A percentile compares a stretch with the other conserved stretches of the same genome.
Conservation (phyloP, 1,140 invertebrate genomes). For the Macrotrachela quadricornifera region DNA sequence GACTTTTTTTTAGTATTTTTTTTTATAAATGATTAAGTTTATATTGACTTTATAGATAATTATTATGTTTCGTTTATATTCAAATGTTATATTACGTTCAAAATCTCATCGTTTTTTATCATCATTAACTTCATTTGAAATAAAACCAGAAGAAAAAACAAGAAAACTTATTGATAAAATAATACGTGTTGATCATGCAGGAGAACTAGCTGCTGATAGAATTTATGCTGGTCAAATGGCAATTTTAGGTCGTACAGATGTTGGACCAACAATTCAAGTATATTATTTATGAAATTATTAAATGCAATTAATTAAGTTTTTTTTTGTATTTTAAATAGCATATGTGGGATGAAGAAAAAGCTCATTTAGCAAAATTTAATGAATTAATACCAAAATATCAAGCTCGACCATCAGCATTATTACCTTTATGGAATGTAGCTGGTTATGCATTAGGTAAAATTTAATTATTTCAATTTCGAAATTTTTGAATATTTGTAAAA, state of each 20-base stretch:
- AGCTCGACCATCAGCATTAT: slow-evolving; percentile 63
- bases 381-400: slow-evolving; percentile 66
- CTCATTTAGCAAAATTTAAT: slow-evolving; percentile 71
- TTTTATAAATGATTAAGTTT: too few relatives aligned
- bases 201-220: slow-evolving; percentile 77
- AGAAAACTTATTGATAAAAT: slow-evolving; percentile 49
- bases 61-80: too few relatives aligned
- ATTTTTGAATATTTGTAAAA: background rate
- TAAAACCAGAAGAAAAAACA: slow-evolving; percentile 8
- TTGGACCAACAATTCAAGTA: slow-evolving; percentile 19
- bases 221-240: slow-evolving; percentile 69
- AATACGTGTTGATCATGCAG: slow-evolving; percentile 84
- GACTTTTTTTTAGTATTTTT: too few relatives aligned
- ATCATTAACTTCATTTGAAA: too few relatives aligned
- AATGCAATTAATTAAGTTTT: slow-evolving; percentile 16
- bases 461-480: background rate
- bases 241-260: slow-evolving; percentile 22
- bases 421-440: slow-evolving; percentile 82
- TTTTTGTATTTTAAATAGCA: slow-evolving; percentile 47
- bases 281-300: too few relatives aligned
- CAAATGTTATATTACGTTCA: too few relatives aligned
- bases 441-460: slow-evolving; percentile 56
- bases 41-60: too few relatives aligned
- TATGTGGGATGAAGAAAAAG: slow-evolving; percentile 97
- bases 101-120: too few relatives aligned